Conservation (phyloP, 2,888 invertebrate genomes). For the Cosmia trapezina region DNA sequence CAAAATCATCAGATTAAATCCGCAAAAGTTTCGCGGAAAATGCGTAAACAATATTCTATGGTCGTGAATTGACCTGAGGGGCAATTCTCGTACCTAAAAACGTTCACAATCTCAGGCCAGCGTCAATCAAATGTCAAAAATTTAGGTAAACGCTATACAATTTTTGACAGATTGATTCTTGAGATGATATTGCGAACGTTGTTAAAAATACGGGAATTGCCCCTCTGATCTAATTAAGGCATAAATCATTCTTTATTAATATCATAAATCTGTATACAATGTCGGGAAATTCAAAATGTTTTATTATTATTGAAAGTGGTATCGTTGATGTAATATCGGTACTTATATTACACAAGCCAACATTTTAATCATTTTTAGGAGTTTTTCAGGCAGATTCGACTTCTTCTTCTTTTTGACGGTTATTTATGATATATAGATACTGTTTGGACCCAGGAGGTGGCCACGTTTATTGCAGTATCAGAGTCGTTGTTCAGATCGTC, state of each 20-base stretch:
- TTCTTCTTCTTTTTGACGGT: not conserved
- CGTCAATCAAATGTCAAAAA: too few species aligned
- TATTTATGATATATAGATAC: too few species aligned
- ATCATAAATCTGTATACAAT: slow-evolving; percentile 43
- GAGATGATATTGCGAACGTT: too few species aligned
- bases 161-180: too few species aligned
- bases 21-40: not conserved
- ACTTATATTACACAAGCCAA: not conserved
- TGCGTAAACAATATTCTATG: slow-evolving; percentile 24
- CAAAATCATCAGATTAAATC: slow-evolving; percentile 7
- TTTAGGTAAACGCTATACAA: too few species aligned
- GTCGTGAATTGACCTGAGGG: slow-evolving; percentile 18
- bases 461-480: too few species aligned
- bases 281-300: slow-evolving; percentile 26
- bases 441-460: too few species aligned
- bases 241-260: slow-evolving; percentile 53
- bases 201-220: too few species aligned
- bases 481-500: not conserved
- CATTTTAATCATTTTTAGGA: not conserved
- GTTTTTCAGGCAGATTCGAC: slow-evolving; percentile 1
- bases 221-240: slow-evolving; percentile 43
- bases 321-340: slow-evolving; percentile 7
- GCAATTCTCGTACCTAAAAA: too few species aligned
- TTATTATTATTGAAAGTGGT: slow-evolving; percentile 30
- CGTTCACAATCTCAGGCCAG: too few species aligned